Percentiles rank a stretch among this genome's conserved stretches.
phyloP scores from a whole-genome alignment of 2,888 invertebrate species.

The Bugula neritina region DNA sequence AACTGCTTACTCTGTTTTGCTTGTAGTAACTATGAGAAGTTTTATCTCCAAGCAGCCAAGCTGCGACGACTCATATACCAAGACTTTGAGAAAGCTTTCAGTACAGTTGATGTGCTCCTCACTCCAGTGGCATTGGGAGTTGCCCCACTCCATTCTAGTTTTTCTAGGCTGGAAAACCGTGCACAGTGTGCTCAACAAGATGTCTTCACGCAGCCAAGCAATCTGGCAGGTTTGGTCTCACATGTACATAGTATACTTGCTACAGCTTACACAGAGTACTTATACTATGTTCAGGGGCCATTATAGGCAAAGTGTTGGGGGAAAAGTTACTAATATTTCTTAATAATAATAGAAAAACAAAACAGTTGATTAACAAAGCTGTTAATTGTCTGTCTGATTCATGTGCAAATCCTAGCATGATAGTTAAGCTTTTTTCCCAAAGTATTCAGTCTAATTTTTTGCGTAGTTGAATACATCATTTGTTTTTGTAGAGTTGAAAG shows the following conservation, averaged over 20 bases:
- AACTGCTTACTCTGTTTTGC: background rate
- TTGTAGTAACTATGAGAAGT: slow-evolving; percentile 76
- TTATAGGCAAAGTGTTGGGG: too few species aligned
- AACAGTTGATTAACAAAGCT: too few species aligned
- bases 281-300: background rate
- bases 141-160: slow-evolving; percentile 76
- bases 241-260: background rate
- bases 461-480: too few species aligned
- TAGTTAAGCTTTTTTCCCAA: too few species aligned
- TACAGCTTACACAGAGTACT: background rate
- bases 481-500: too few species aligned
- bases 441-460: too few species aligned
- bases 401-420: too few species aligned
- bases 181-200: slow-evolving; percentile 84
- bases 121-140: slow-evolving; percentile 86
- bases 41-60: slow-evolving; percentile 81
- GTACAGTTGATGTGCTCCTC: slow-evolving; percentile 71
- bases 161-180: slow-evolving; percentile 68
- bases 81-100: slow-evolving; percentile 77
- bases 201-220: slow-evolving; percentile 90
- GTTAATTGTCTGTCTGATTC: too few species aligned
- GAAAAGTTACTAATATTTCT: too few species aligned
- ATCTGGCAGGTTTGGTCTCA: slow-evolving; percentile 76
- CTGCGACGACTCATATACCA: slow-evolving; percentile 78
- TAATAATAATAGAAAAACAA: too few species aligned